These are phyloP conservation scores for Saturnia japonica DNA, from an alignment of 2,888 invertebrate genomes.

Conservation along the genomic window DNA sequence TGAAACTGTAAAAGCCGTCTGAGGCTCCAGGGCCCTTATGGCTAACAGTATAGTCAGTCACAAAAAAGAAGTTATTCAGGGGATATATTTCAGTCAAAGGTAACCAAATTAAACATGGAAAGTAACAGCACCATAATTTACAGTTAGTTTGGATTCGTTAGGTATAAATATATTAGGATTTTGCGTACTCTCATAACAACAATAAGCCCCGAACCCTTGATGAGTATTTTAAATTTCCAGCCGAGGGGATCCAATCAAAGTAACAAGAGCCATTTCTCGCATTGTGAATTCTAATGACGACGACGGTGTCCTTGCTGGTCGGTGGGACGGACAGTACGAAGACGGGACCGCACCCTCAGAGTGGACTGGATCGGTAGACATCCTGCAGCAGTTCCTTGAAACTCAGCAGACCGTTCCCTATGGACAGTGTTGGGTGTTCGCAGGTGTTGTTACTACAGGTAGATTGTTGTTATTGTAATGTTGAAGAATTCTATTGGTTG, in stretches of 20 bases:
- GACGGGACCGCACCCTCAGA: conserved; percentile 89
- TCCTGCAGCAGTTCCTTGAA: conserved; percentile 86
- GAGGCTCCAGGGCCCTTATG: too few relatives aligned
- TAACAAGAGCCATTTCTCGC: conserved; percentile 87
- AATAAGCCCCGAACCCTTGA: neutral
- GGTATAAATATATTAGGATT: neutral
- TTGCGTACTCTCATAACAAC: neutral
- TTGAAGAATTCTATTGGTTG: neutral
- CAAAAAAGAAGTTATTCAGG: neutral
- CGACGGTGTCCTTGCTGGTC: conserved; percentile 85
- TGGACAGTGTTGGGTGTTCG: conserved; percentile 95
- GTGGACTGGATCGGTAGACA: conserved; percentile 91
- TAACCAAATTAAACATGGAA: neutral
- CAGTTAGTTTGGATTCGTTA: neutral
- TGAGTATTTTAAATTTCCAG: conserved; percentile 38
- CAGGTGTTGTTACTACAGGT: conserved; percentile 91
- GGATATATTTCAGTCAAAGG: neutral
- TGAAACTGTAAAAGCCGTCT: too few relatives aligned
- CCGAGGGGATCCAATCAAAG: conserved; percentile 87
- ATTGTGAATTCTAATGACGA: conserved; percentile 90
- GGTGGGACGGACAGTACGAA: conserved; percentile 88
- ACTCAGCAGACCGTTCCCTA: conserved; percentile 86
- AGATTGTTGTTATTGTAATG: conserved; percentile 30
- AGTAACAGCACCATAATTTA: neutral
- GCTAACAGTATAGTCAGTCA: too few relatives aligned